A percentile compares a stretch with the other conserved stretches of the same genome.
Conservation (phyloP, 2,797 vertebrate genomes). For the Adrianichthys oophorus region DNA sequence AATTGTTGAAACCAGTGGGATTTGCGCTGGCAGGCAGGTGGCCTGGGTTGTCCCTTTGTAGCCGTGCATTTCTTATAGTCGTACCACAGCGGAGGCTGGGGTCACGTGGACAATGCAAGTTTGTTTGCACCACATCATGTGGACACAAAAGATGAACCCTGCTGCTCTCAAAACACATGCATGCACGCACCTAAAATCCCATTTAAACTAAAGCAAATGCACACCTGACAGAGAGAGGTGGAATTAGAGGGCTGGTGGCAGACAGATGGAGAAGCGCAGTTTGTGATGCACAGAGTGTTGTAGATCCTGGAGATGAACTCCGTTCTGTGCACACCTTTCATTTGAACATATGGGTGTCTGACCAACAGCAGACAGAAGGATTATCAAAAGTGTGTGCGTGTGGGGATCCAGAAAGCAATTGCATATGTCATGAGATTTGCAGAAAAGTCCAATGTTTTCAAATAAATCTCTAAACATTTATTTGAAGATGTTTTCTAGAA, state of each 20-base stretch:
- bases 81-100: slow-evolving; percentile 30
- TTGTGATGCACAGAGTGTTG: slow-evolving; percentile 8
- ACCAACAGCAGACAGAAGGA: too few relatives aligned
- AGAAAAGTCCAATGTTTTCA: slow-evolving; percentile 6
- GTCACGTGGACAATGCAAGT: slow-evolving; percentile 29
- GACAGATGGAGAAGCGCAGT: slow-evolving; percentile 20
- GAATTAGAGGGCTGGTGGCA: slow-evolving; percentile 26
- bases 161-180: slow-evolving; percentile 30
- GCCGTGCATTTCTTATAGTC: slow-evolving; percentile 42
- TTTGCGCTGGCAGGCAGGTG: slow-evolving; percentile 37
- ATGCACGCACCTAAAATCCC: background rate
- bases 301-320: background rate
- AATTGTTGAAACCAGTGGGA: slow-evolving; percentile 57
- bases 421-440: too few relatives aligned
- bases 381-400: too few relatives aligned
- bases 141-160: slow-evolving; percentile 42
- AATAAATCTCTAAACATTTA: slow-evolving; percentile 10
- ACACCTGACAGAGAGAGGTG: slow-evolving; percentile 25
- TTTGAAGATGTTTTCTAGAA: too few relatives aligned
- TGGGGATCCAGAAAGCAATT: too few relatives aligned
- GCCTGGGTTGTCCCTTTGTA: slow-evolving; percentile 44
- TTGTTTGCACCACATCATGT: slow-evolving; percentile 55
- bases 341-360: too few relatives aligned
- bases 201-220: slow-evolving; percentile 6
- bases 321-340: too few relatives aligned